Base-by-base conservation (phyloP, 2,113 vertebrate genomes). In the Chamaetylas fuelleborni region DNA sequence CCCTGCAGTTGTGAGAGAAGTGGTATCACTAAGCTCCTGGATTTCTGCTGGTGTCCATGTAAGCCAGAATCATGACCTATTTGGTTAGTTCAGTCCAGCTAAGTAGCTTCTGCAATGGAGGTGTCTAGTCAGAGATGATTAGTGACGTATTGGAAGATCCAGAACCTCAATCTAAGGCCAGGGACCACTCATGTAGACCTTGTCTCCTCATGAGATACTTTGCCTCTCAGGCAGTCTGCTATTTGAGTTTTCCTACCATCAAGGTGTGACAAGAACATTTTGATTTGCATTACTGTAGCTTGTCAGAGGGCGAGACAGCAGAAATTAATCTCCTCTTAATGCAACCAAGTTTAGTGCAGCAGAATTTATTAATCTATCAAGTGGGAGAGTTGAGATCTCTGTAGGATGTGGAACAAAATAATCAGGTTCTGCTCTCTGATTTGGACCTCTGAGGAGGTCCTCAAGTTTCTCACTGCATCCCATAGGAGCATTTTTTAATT, bases 1-100 rank as follows among this genome's bases (percentile, higher is more conserved):
- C 10, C 12, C 23, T 14, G 18, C 1, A 0, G 0, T 3, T 50
- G 11, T 54, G 18, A 42, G 12, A 61, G 36, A 10, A 77, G 5
- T 11, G 3, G 5, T 83, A 5, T 73, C 34, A 38, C 45, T 58
- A 38, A 54, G 7, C 3, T 91, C 9, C 25, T 81, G 25, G 28
- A 61, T 47, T 83, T 82, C 34, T 90, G 19, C 31, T 77, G 51
- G 8, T 65, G 40, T 53, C 14, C 22, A 11, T 24, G 19, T 77
- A 31, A 53, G 4, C 23, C 17, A 61, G n/a, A 66, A 83, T 47
- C 14, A 28, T n/a, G 36, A 58, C 8, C 9, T 54, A 12, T 3
- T 8, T 40, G 26, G 4, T 12, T 48, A 29, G 29, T 40, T 86
- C 8, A 2, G 7, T 24, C 7, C n/a, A 77, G 14, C 7, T 48